phyloP scores from a whole-genome alignment of 2,888 invertebrate species.

The Chaitophorus viminalis region DNA sequence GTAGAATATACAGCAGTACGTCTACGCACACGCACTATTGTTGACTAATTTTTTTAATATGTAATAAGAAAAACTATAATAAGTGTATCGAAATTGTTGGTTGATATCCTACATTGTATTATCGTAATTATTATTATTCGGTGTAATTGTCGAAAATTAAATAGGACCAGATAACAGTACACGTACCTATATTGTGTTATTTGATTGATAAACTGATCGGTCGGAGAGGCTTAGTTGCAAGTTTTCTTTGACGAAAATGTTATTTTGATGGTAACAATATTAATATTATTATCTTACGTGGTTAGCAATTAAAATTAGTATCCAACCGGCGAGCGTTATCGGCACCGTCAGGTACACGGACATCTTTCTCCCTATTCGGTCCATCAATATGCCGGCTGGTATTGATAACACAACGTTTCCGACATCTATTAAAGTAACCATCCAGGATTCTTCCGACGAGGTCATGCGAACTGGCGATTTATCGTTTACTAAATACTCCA shows the following conservation, averaged over 20 bases:
- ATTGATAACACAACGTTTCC: slow-evolving; percentile 65
- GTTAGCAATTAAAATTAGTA: slow-evolving; percentile 64
- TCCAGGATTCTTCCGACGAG: slow-evolving; percentile 64
- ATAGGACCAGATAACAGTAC: no score
- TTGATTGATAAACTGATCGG: background rate
- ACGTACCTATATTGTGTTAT: no score
- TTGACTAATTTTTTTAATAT: no score
- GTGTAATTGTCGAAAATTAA: no score
- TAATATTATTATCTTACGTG: slow-evolving; percentile 7
- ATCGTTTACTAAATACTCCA: slow-evolving; percentile 33
- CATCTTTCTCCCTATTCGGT: slow-evolving; percentile 64
- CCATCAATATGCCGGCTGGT: slow-evolving; percentile 64
- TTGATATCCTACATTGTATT: no score
- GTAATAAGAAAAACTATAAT: no score
- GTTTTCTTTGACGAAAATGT: background rate
- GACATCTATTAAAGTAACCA: slow-evolving; percentile 64
- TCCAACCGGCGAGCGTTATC: slow-evolving; percentile 64
- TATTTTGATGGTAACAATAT: background rate
- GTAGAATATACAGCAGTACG: no score
- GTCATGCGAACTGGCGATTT: slow-evolving; percentile 62
- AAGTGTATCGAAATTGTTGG: no score
- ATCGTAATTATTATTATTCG: no score
- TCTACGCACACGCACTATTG: no score
- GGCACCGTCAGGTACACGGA: slow-evolving; percentile 64
- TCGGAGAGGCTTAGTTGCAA: background rate